phyloP scores from a whole-genome alignment of 2,797 vertebrate genomes.

The Mormyrus hasselquistii region DNA sequence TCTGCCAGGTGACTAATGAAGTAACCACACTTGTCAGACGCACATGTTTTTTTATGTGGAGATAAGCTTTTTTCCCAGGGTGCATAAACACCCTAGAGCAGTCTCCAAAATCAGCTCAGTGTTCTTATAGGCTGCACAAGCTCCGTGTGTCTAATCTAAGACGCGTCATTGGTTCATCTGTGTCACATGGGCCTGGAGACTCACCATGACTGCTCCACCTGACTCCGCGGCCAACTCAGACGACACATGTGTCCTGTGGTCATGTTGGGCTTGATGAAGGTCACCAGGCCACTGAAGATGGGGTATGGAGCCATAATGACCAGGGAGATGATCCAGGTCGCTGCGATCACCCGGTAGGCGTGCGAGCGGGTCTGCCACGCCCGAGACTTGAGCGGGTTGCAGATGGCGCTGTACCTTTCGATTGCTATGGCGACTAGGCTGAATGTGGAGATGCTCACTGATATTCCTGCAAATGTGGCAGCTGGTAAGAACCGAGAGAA shows the following conservation, averaged over 20 bases:
- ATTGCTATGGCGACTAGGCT: constrained; percentile 92
- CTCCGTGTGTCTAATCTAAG: background rate
- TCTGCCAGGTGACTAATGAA: background rate
- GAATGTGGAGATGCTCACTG: constrained; percentile 91
- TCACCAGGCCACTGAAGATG: constrained; percentile 68
- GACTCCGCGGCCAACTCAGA: constrained; percentile 69
- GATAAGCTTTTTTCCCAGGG: background rate
- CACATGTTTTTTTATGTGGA: background rate
- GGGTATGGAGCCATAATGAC: constrained; percentile 89
- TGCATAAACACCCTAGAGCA: background rate
- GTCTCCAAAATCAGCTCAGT: background rate
- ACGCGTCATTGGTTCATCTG: background rate
- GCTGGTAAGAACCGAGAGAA: background rate
- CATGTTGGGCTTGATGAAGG: constrained; percentile 40
- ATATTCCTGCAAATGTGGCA: constrained; percentile 67
- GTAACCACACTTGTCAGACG: background rate
- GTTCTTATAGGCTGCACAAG: background rate
- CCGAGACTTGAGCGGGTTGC: constrained; percentile 84
- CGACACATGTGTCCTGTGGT: constrained; percentile 65
- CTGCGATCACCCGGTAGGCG: constrained; percentile 79
- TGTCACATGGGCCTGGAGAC: constrained; percentile 31
- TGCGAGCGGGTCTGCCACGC: constrained; percentile 96
- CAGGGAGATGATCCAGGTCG: constrained; percentile 80
- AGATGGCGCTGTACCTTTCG: constrained; percentile 93
- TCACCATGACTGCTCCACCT: constrained; percentile 77